Evolutionary conservation across 2,888 invertebrate species (phyloP).

Genomic region (Trissolcus japonicus): DNA sequence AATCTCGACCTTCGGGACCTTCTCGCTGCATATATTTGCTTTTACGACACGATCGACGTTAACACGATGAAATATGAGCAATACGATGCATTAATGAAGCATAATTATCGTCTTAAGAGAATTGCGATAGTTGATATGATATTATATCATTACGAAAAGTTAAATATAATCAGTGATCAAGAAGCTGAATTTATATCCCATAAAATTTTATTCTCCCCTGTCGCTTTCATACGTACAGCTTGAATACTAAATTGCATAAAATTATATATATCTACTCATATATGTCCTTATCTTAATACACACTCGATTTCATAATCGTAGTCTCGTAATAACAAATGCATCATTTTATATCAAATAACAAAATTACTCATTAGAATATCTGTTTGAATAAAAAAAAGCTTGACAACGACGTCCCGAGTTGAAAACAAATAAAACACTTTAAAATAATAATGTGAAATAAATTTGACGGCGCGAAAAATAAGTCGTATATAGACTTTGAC

Average conservation of each 20-base stretch:
- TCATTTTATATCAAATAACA: too few relatives aligned
- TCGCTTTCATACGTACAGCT: slow-evolving; percentile 1
- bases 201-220: slow-evolving; percentile 19
- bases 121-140: slow-evolving; percentile 54
- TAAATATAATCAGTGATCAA: slow-evolving; percentile 38
- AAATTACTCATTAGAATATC: too few relatives aligned
- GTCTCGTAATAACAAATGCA: slow-evolving; percentile 1
- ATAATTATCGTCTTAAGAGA: slow-evolving; percentile 55
- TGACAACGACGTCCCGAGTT: too few relatives aligned
- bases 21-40: slow-evolving; percentile 56
- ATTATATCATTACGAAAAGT: slow-evolving; percentile 45
- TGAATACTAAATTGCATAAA: slow-evolving; percentile 5
- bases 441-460: too few relatives aligned
- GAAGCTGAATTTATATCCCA: slow-evolving; percentile 31
- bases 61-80: slow-evolving; percentile 55
- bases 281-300: slow-evolving; percentile 1
- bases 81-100: slow-evolving; percentile 56
- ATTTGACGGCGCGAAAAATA: too few relatives aligned
- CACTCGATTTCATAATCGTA: too few relatives aligned
- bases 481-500: too few relatives aligned
- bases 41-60: slow-evolving; percentile 62
- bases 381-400: too few relatives aligned
- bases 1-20: slow-evolving; percentile 57
- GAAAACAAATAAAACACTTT: too few relatives aligned
- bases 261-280: slow-evolving; percentile 1